Evolutionary conservation across 2,113 vertebrate genomes (phyloP).

Genomic region (Burhinus bistriatus): DNA sequence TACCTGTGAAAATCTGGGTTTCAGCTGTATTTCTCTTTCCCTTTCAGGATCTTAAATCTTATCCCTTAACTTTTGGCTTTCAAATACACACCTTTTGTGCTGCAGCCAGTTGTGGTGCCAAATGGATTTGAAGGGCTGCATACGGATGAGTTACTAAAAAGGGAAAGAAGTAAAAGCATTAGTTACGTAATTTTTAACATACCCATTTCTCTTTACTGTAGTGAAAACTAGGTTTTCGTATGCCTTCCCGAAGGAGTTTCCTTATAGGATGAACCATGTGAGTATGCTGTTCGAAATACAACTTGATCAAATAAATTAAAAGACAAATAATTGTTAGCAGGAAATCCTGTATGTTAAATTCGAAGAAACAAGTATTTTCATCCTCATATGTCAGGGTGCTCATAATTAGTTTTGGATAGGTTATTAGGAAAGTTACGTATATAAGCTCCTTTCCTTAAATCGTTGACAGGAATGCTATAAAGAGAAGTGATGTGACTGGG

Average conservation of each 20-base stretch:
- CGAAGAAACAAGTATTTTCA: neutral
- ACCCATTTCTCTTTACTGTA: conserved; percentile 69
- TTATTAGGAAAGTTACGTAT: neutral
- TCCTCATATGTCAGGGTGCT: neutral
- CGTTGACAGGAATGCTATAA: neutral
- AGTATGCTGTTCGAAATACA: conserved; percentile 70
- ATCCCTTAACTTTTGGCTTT: neutral
- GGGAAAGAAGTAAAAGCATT: neutral
- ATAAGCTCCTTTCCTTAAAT: neutral
- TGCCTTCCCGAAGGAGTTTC: conserved; percentile 99
- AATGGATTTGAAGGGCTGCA: neutral
- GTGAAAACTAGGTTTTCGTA: conserved; percentile 99
- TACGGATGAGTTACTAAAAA: neutral
- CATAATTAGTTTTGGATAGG: neutral
- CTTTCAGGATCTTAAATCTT: neutral
- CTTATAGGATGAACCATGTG: conserved; percentile 99
- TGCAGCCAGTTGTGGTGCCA: neutral
- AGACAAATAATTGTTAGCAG: neutral
- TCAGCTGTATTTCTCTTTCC: neutral
- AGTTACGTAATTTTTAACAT: conserved; percentile 29
- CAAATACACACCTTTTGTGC: neutral
- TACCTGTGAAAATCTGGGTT: neutral
- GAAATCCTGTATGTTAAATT: neutral
- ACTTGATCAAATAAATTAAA: neutral
- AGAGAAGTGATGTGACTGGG: neutral